Percentiles rank a stretch among this genome's conserved stretches.
Evolutionary conservation across 2,888 invertebrate genomes (phyloP).

Genomic region (Meta bourneti): DNA sequence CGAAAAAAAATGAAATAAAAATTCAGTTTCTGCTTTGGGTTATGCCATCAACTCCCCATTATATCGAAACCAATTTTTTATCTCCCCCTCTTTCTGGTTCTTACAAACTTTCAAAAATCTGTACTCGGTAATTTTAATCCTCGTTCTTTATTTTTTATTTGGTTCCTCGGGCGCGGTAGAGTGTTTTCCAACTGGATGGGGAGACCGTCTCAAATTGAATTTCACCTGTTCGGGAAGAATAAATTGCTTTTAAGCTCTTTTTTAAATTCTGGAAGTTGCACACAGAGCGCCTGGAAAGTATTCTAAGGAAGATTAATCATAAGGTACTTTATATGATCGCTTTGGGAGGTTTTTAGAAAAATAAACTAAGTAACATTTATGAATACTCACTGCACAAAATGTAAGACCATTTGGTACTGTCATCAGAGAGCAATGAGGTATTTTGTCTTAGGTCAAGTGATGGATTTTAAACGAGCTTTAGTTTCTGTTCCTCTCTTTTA

Average conservation of each 20-base stretch:
- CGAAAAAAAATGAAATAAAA: conserved; percentile 9
- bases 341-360: not conserved
- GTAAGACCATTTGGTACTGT: not conserved
- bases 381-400: not conserved
- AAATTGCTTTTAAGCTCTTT: not conserved
- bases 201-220: not conserved
- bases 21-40: conserved; percentile 12
- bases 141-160: not conserved
- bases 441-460: not conserved
- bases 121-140: conserved; percentile 47
- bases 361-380: not conserved
- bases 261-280: not conserved
- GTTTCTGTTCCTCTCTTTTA: too few relatives aligned
- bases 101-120: not conserved
- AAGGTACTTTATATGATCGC: not conserved
- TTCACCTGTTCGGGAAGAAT: not conserved
- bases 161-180: not conserved
- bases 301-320: not conserved
- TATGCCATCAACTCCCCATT: conserved; percentile 6
- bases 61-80: conserved; percentile 8
- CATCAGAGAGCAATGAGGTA: not conserved
- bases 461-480: not conserved
- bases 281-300: not conserved
- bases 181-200: not conserved
- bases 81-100: not conserved